Conservation (phyloP, 2,797 vertebrate species). For the Decapterus maruadsi region DNA sequence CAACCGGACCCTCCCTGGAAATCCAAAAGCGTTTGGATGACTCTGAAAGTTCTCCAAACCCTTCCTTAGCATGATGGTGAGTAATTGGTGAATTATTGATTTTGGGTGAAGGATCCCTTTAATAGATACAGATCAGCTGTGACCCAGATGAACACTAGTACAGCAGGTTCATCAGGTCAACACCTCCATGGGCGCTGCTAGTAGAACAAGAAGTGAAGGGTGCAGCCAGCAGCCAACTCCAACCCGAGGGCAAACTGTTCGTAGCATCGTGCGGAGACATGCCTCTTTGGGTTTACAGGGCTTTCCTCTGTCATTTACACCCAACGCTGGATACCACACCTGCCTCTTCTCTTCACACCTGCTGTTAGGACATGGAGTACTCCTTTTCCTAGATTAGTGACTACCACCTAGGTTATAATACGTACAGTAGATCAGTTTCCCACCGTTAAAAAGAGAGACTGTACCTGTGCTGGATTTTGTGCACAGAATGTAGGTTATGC, state of each 20-base stretch:
- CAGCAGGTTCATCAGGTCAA: slow-evolving; percentile 51
- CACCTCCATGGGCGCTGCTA: slow-evolving; percentile 15
- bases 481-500: neutral
- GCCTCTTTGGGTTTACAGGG: slow-evolving; percentile 23
- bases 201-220: slow-evolving; percentile 32
- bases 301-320: slow-evolving; percentile 42
- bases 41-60: too few species aligned
- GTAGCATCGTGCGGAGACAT: slow-evolving; percentile 43
- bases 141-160: slow-evolving; percentile 30
- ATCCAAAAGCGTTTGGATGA: too few species aligned
- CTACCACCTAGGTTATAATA: neutral
- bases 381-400: slow-evolving; percentile 17
- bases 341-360: slow-evolving; percentile 45
- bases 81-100: too few species aligned
- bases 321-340: slow-evolving; percentile 22
- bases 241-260: neutral
- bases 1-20: too few species aligned
- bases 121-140: too few species aligned
- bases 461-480: neutral
- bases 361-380: slow-evolving; percentile 14
- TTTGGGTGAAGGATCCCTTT: too few species aligned
- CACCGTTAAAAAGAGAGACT: neutral
- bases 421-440: slow-evolving; percentile 18
- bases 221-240: slow-evolving; percentile 23
- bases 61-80: too few species aligned